These are phyloP conservation scores for Philantomba maxwellii DNA, from an alignment of 2,113 vertebrate genomes.

Conservation along the genomic window DNA sequence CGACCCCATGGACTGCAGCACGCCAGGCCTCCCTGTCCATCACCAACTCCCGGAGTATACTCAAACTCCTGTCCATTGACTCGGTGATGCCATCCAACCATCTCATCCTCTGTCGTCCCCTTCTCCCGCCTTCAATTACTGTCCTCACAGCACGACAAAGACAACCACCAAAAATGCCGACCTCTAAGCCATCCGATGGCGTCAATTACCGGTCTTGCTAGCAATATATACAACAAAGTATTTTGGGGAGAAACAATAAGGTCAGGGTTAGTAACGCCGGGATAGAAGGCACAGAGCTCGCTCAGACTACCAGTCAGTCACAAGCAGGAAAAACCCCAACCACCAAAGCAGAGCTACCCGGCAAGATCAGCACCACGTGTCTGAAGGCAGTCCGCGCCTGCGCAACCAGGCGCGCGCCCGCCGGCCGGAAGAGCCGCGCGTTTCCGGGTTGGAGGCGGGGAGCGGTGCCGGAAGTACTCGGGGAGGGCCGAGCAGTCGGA, in stretches of 20 bases:
- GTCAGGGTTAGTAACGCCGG: background rate
- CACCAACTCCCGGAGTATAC: background rate
- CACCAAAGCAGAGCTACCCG: fast-evolving
- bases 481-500: slow-evolving; percentile 68
- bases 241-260: background rate
- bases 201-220: background rate
- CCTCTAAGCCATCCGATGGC: background rate
- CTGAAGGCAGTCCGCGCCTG: background rate
- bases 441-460: slow-evolving; percentile 70
- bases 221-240: background rate
- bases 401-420: slow-evolving; percentile 50
- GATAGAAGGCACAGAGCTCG: background rate
- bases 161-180: slow-evolving; percentile 48
- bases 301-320: background rate
- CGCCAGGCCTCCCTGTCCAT: background rate
- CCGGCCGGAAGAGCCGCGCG: slow-evolving; percentile 62
- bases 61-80: background rate
- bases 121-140: background rate
- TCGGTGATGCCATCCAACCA: background rate
- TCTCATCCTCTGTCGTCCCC: background rate
- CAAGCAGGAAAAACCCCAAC: background rate
- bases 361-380: background rate
- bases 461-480: slow-evolving; percentile 73
- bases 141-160: background rate
- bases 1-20: background rate